Evolutionary conservation across 2,888 invertebrate species (phyloP), one percentile per base, ranked within the genome.

Genomic region (Ditylenchus weischeri): DNA sequence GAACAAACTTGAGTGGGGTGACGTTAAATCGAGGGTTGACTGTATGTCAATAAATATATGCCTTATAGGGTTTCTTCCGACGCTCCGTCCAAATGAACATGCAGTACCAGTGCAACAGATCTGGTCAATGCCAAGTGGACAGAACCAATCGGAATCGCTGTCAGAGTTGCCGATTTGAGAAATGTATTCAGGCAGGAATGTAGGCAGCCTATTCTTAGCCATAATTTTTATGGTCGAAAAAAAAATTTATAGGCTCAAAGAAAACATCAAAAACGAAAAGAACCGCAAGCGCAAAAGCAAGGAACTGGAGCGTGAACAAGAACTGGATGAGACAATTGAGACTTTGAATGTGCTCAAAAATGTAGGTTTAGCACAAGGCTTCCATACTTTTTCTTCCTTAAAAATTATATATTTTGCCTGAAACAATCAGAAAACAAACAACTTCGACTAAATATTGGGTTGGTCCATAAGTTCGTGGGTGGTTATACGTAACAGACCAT

Each of bases 11-110:
- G n/a, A n/a, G n/a, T n/a, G n/a, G n/a, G n/a, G n/a, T n/a, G n/a
- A n/a, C n/a, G n/a, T n/a, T n/a, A n/a, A n/a, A n/a, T n/a, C n/a
- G n/a, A n/a, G n/a, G n/a, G n/a, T n/a, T n/a, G n/a, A n/a, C n/a
- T n/a, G n/a, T n/a, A 43, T 43, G 15, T 6, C 43, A 43, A 43
- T 6, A 43, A 43, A 15, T 6, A 43, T 43, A 10, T 43, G 29
- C 29, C 23, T 64, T 71, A 21, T 62, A 77, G 76, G 79, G 79
- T 21, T 79, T 79, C 66, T 79, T 79, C 67, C 75, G 79, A 8
- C 73, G 79, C 38, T 70, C 73, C 10, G 76, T 79, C 2, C 76
- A 79, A 58, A 72, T 70, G 60, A 63, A 68, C 35, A 65, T 66
- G 15, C 62, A 65, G 0, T 78, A 76, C 65, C 50, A 60, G 13